Base-by-base conservation (phyloP, 2,888 invertebrate species). In the Uropetala carovei region DNA sequence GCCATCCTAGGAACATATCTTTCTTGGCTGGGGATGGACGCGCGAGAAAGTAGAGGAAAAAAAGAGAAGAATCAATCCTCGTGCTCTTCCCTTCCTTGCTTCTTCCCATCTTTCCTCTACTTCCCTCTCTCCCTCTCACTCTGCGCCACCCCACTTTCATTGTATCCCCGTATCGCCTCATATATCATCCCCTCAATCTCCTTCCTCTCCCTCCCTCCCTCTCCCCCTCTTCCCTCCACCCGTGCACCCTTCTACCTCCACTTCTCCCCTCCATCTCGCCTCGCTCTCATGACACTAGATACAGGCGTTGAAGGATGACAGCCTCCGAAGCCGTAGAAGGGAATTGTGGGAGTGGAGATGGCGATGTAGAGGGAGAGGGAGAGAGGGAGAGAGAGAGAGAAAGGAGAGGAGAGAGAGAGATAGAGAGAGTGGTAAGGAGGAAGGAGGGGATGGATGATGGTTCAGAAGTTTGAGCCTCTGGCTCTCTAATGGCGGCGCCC, bases 301-400 rank as follows among this genome's bases (percentile, higher is more conserved):
- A 75, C 75, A 75, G 75, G 75, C 75, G 75, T 75, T 75, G 75
- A 75, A 75, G 75, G 75, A 75, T 75, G 75, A 75, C 75, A 75
- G 27, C 75, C 75, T 75, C 75, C 75, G 22, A 75, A 27, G 75
- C 75, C 22, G 22, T 27, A 27, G 75, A 9, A 75, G 27, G 27
- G 27, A 75, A 22, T 43, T 43, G 43, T 43, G 43, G 43, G 43
- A 43, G 43, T 43, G 43, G 43, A 43, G 43, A 43, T 75, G 75
- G 75, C 4, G 75, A 75, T 22, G 27, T 13, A 75, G 68, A n/a
- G 64, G 14, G 68, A 68, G 68, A 68, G n/a, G 9, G n/a, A 11
- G 68, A 68, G 68, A 68, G 9, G 9, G n/a, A 5, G 18, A 18
- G 18, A 68, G 68, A 43, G 43, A 43, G 43, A 43, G 43, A n/a